Conservation (phyloP, 2,113 vertebrate species). For the Urocynchramus pylzowi region DNA sequence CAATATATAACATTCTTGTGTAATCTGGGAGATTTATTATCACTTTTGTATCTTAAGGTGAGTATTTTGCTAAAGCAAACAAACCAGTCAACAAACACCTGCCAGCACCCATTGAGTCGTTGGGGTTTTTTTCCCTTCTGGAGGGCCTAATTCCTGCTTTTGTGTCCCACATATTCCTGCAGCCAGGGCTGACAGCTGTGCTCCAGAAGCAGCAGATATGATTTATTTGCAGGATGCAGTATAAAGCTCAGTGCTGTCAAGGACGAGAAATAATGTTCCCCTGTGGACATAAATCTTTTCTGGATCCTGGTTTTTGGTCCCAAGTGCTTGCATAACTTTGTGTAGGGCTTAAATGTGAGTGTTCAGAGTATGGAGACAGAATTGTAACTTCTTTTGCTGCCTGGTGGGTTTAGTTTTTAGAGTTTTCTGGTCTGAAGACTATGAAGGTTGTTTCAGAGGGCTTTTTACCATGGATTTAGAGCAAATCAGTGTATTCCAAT, state of each 20-base stretch:
- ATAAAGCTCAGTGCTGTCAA: background rate
- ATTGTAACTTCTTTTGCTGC: background rate
- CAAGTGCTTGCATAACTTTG: background rate
- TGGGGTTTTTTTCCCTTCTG: background rate
- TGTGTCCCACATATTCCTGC: background rate
- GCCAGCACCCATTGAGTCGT: background rate
- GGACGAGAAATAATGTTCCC: constrained; percentile 1
- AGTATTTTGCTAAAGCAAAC: background rate
- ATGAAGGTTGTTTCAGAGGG: background rate
- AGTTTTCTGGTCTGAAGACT: background rate
- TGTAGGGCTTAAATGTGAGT: background rate
- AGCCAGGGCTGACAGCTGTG: background rate
- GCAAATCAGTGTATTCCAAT: background rate
- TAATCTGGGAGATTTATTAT: background rate
- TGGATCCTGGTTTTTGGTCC: background rate
- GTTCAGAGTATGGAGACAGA: background rate
- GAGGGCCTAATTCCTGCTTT: background rate
- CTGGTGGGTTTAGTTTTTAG: background rate
- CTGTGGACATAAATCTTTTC: background rate
- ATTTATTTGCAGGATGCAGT: background rate
- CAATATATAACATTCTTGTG: background rate
- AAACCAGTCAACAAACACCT: background rate
- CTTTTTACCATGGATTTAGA: background rate
- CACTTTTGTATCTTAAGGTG: background rate
- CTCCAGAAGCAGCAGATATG: background rate